Evolutionary conservation across 2,797 vertebrate species (phyloP).

Genomic region (Mormyrus proboscirostris): DNA sequence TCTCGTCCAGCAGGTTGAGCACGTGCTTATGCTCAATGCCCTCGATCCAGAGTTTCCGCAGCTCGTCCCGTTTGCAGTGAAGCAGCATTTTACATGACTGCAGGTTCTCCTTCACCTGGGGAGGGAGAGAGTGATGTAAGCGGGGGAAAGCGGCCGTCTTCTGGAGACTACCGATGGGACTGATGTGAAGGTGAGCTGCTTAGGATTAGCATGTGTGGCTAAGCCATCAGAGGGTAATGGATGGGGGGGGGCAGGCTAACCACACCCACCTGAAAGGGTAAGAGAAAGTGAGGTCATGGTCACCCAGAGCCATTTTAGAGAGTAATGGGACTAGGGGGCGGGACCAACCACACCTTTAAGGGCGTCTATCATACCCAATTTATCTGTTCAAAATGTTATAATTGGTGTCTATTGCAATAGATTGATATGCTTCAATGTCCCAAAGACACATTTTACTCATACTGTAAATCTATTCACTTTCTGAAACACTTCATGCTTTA

Average conservation of each 20-base stretch:
- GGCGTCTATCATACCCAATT: not conserved
- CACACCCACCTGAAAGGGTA: not conserved
- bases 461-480: not conserved
- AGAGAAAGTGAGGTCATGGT: not conserved
- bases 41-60: conserved; percentile 97
- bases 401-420: not conserved
- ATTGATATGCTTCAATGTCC: not conserved
- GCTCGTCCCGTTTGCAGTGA: conserved; percentile 91
- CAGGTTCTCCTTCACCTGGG: conserved; percentile 93
- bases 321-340: not conserved
- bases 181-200: not conserved
- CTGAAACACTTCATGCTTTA: not conserved
- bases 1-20: conserved; percentile 90
- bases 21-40: conserved; percentile 98
- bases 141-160: not conserved
- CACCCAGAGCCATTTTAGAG: not conserved
- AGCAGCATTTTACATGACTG: conserved; percentile 96
- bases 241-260: not conserved
- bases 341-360: not conserved
- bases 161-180: not conserved
- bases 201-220: not conserved
- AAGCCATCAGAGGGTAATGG: not conserved
- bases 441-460: not conserved
- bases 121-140: not conserved
- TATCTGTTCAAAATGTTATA: not conserved